Evolutionary conservation across 2,797 vertebrate genomes (phyloP), one percentile per base, ranked within the genome.

Genomic region (Acanthurus lineatus): DNA sequence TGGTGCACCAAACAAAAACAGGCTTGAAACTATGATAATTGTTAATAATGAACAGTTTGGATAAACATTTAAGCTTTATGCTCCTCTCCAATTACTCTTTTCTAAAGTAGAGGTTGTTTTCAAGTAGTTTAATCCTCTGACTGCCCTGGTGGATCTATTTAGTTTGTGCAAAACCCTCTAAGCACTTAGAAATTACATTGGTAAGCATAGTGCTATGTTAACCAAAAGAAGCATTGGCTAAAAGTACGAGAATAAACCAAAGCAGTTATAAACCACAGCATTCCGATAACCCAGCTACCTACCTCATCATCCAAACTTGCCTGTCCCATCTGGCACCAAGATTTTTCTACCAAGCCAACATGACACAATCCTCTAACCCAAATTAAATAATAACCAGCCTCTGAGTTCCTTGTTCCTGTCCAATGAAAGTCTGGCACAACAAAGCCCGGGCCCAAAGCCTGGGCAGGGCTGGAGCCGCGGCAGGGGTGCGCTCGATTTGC

Each of bases 281-380:
- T 35, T 35, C 32, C 32, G 32, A 35, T 35, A 35, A 35, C 32
- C 32, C 32, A 35, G 32, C 32, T 35, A 35, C 49, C n/a, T 32
- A 44, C 17, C 22, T 62, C 38, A 28, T 32, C 53, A 60, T 53
- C 35, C n/a, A 20, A 61, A 53, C 48, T 54, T 16, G 5, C 25
- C 14, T 47, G 69, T 45, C 38, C 25, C 69, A 53, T 72, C 59
- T 63, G 25, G 25, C 40, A 45, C 49, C 59, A 32, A 9, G 48
- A 17, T 54, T 53, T 59, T 53, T 53, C 40, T 49, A 62, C 44
- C 6, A 2, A 77, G 44, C 52, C 60, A 63, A 56, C 53, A 57
- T 69, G 60, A 69, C 74, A 69, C 56, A 48, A 49, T 48, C 15
- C 20, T 22, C 20, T 49, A 20, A 70, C 52, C 19, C 44, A 51